A percentile compares a stretch with the other conserved stretches of the same genome.
Conservation (phyloP, 2,113 vertebrate genomes). For the Phalacrocorax pelagicus region DNA sequence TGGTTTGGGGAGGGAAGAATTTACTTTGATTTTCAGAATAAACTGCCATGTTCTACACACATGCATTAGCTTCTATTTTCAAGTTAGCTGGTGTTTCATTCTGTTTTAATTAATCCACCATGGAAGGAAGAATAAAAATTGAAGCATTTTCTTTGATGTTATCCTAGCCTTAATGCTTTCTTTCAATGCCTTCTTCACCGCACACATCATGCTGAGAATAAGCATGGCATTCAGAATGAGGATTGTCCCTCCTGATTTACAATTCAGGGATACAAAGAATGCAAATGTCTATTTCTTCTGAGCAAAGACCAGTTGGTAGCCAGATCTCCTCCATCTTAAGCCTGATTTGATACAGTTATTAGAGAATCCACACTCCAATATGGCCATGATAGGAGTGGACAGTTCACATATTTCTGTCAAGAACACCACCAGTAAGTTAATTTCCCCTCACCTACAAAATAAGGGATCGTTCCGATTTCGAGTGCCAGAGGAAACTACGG, state of each 20-base stretch:
- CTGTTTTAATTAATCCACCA: slow-evolving; percentile 18
- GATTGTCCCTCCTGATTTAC: background rate
- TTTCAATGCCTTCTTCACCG: slow-evolving; percentile 16
- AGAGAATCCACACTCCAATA: background rate
- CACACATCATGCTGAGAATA: slow-evolving; percentile 11
- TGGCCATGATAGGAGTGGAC: background rate
- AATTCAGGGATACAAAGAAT: background rate
- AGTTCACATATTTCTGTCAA: background rate
- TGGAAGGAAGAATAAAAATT: background rate
- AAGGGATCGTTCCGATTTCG: background rate
- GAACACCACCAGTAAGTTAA: background rate
- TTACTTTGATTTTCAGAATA: background rate
- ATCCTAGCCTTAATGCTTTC: background rate
- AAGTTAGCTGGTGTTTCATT: background rate
- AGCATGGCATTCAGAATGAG: slow-evolving; percentile 15
- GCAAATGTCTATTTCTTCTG: background rate
- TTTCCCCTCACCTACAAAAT: background rate
- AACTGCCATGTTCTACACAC: background rate
- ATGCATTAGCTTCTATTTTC: slow-evolving; percentile 31
- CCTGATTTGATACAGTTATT: background rate
- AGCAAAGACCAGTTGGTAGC: background rate
- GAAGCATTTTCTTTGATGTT: slow-evolving; percentile 24
- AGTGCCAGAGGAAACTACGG: background rate
- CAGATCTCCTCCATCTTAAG: background rate
- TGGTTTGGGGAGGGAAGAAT: background rate